Evolutionary conservation across 1,140 invertebrate species (phyloP), one percentile per base, ranked within the genome.

Genomic region (Penaeus indicus): DNA sequence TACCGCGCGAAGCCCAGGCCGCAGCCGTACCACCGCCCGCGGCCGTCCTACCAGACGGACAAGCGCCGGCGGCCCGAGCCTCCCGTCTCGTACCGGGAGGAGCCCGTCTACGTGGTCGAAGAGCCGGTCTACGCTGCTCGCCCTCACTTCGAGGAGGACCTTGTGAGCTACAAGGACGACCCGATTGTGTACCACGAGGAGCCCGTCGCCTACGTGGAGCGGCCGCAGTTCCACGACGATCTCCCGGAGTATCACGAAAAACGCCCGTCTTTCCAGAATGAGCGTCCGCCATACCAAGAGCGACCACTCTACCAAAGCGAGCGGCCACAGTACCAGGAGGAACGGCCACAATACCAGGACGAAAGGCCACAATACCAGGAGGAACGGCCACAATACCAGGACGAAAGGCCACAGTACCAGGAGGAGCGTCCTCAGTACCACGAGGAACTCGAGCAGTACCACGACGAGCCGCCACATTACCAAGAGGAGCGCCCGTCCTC

Each of bases 341-440:
- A 62, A 32, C 38, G 27, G 19, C 67, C 84, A 75, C 47, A 60
- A 13, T 47, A 47, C 5, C 62, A 60, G 3, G 61, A 89, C 13
- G 10, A 79, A 21, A 61, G 77, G 21, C 60, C 86, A 27, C 86
- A 88, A 19, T 82, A 67, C n/a, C 21, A 27, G 69, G 32, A 89
- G 8, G 27, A 85, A 77, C 32, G 54, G 42, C n/a, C n/a, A 72
- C 84, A 64, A 13, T 42, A 85, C 2, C 21, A 85, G 25, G n/a
- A 72, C 0, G 42, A 78, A 79, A 25, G 42, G 22, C 85, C 32
- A 61, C 54, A 86, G 27, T 63, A 89, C 38, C 22, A 89, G 42
- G 63, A 63, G 22, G 77, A 85, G 7, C 84, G 64, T 4, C 82
- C 88, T n/a, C 82, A 80, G 64, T 85, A 80, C 64, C 77, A 75